Evolutionary conservation across 2,888 invertebrate genomes (phyloP).

Genomic region (Mythimna impura): DNA sequence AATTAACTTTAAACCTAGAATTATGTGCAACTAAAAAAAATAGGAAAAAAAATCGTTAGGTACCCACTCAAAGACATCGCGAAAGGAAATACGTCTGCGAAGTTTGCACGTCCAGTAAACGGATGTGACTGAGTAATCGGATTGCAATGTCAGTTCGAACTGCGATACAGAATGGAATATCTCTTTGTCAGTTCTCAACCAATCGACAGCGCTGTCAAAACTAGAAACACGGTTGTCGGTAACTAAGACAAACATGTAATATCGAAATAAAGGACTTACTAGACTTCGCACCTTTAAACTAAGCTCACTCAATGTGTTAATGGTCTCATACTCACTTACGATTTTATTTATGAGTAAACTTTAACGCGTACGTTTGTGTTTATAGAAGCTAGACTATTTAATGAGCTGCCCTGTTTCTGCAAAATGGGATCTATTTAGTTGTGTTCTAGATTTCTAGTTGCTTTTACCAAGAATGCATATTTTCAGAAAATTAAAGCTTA

Average conservation of each 20-base stretch:
- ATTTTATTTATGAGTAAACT: conserved; percentile 54
- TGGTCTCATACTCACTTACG: conserved; percentile 27
- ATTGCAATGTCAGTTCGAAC: conserved; percentile 33
- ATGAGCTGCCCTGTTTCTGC: conserved; percentile 52
- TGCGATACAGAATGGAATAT: conserved; percentile 34
- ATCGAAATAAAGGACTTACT: conserved; percentile 34
- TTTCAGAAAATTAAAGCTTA: conserved; percentile 18
- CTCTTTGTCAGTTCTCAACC: conserved; percentile 31
- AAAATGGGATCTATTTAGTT: conserved; percentile 35
- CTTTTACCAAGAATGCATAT: conserved; percentile 40
- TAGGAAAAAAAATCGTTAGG: not conserved
- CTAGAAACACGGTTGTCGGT: conserved; percentile 17
- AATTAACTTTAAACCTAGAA: too few relatives aligned
- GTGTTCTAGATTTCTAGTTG: conserved; percentile 6
- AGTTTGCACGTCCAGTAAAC: conserved; percentile 26
- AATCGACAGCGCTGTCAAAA: conserved; percentile 47
- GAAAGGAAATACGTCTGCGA: conserved; percentile 18
- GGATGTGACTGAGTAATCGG: conserved; percentile 39
- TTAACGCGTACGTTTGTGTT: conserved; percentile 49
- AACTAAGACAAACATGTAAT: conserved; percentile 32
- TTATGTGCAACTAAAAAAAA: too few relatives aligned
- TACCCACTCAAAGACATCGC: not conserved
- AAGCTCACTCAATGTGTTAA: conserved; percentile 46
- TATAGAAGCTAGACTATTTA: conserved; percentile 63
- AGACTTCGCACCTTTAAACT: conserved; percentile 16